phyloP scores from a whole-genome alignment of 2,888 invertebrate species.

The Pheosia tremula region DNA sequence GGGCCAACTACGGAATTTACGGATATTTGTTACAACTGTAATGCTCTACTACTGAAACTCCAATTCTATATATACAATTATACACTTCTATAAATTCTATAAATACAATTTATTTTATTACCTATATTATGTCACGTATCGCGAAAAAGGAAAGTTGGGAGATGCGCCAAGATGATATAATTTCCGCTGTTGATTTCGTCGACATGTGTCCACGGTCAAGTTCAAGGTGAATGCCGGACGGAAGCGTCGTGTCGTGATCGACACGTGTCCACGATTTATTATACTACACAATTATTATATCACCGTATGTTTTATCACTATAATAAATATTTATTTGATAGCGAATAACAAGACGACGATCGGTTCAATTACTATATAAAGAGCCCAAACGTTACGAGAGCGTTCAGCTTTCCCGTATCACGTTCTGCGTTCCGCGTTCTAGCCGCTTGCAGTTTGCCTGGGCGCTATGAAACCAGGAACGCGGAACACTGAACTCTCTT shows the following conservation, averaged over 20 bases:
- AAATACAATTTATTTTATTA: constrained; percentile 7
- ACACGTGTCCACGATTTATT: constrained; percentile 23
- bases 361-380: no score
- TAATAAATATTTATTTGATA: neutral
- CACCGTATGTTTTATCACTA: constrained; percentile 9
- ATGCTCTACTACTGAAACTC: no score
- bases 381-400: no score
- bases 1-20: no score
- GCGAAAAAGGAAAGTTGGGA: constrained; percentile 32
- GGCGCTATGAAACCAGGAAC: no score
- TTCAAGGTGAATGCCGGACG: constrained; percentile 51
- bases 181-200: constrained; percentile 27
- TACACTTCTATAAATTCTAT: no score
- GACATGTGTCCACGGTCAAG: constrained; percentile 52
- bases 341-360: neutral
- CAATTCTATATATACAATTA: no score
- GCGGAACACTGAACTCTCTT: no score
- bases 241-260: constrained; percentile 33
- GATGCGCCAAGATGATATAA: constrained; percentile 28
- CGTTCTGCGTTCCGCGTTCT: no score
- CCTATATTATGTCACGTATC: neutral
- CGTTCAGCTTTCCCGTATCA: no score
- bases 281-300: constrained; percentile 19
- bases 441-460: no score
- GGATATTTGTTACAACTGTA: no score